Evolutionary conservation across 2,797 vertebrate genomes (phyloP), one percentile per base, ranked within the genome.

Genomic region (Cercopithecus hamlyni): DNA sequence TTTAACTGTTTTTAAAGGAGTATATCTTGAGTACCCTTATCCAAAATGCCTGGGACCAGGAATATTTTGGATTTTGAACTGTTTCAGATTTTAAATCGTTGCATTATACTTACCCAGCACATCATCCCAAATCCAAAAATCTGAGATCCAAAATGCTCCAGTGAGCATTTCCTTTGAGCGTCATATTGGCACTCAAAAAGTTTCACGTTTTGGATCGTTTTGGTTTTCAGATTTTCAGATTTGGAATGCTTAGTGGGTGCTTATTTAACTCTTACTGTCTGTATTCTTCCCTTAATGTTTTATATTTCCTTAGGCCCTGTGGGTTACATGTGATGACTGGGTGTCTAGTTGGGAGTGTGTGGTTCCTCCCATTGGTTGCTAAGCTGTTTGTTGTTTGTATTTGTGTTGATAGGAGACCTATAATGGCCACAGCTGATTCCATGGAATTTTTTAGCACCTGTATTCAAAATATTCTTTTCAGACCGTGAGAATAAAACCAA

Each of bases 391-490:
- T 73, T 55, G 3, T 82, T 20, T 92, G 8, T 61, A 52, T 97
- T 95, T 90, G 43, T 80, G 20, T 79, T 90, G 19, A 39, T 70
- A 95, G 36, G 87, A 93, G 83, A 83, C 41, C 73, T 45, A 45
- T 14, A 52, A 1, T 84, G 43, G 22, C 64, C 75, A 95, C 41
- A 75, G 27, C 13, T 43, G 61, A 92, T 58, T 87, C 20, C 39
- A 19, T 84, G 39, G 9, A 50, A 73, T 36, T 83, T 82, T 94
- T 94, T 52, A 88, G 72, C 41, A 81, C 67, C 57, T 88, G 4
- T 70, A 67, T 92, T 90, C 58, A 93, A 76, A 90, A 36, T 55
- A 90, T 80, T 39, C 45, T 73, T 96, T 83, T 43, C 45, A 90
- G 19, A 77, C 20, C 5, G n/a, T 81, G 20, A 94, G 26, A 79